Base-by-base conservation (phyloP, 1,140 invertebrate species). In the Caenorhabditis remanei region DNA sequence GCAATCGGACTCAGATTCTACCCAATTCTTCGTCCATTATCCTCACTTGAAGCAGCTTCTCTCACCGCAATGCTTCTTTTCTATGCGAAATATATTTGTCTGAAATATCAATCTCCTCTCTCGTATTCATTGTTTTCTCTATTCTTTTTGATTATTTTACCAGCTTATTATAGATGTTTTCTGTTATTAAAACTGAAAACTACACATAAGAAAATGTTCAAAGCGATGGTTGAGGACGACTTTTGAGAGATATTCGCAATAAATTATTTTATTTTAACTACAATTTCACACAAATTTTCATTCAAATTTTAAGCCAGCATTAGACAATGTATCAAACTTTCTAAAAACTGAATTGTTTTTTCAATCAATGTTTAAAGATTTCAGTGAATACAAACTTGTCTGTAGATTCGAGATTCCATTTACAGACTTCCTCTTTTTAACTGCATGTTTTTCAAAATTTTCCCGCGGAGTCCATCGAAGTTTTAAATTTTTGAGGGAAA, bases 81-180 rank as follows among this genome's bases (percentile, higher is more conserved):
- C 53, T 79, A 50, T 79, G 19, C 71, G 7, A 79, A 79, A 24
- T 50, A 79, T 79, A 79, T 79, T 24, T 79, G 19, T 53, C 14
- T 13, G 21, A 50, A 79, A 24, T 79, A 79, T 43, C 40, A 79
- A 24, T 48, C n/a, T 50, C 71, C 71, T 19, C 24, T 79, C 2
- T 21, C 46, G 11, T 79, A 50, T 43, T 50, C 46, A 4, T 24
- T 50, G 2, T 19, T 50, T 53, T 79, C n/a, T n/a, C 9, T 79
- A 40, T 79, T 79, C 19, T 79, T 48, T 32, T 13, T 79, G 9
- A 19, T 79, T 24, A 14, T 79, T n/a, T 79, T 50, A 50, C 71
- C 71, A 0, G 46, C 46, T 24, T 79, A 79, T 79, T 79, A 79
- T 24, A 46, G 71, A 50, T 79, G 71, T 79, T 79, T 50, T 24